Percentiles rank a stretch among this genome's conserved stretches.
These are phyloP conservation scores for Epirrhoe alternata DNA, from an alignment of 2,888 invertebrate genomes.

Conservation along the genomic window DNA sequence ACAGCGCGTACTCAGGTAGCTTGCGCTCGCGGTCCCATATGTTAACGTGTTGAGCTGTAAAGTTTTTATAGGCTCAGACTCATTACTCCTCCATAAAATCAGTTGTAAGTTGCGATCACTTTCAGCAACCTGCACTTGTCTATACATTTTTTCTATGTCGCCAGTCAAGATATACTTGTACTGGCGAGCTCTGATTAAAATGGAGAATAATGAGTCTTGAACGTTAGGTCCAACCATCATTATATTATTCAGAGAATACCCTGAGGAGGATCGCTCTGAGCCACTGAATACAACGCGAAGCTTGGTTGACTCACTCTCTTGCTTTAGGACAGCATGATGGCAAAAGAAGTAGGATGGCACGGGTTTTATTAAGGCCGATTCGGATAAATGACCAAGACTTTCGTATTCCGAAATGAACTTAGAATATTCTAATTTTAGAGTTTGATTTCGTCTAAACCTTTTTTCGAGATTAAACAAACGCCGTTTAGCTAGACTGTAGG, in stretches of 20 bases:
- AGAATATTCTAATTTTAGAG: slow-evolving; percentile 33
- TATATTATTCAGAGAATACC: slow-evolving; percentile 43
- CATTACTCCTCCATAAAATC: slow-evolving; percentile 43
- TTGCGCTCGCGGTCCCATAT: slow-evolving; percentile 51
- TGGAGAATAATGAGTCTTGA: slow-evolving; percentile 44
- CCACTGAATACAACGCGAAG: slow-evolving; percentile 45
- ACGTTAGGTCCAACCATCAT: slow-evolving; percentile 46
- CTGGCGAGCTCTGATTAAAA: slow-evolving; percentile 19
- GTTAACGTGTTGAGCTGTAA: slow-evolving; percentile 51
- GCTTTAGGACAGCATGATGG: no score
- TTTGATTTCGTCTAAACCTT: slow-evolving; percentile 31
- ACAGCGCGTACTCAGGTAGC: slow-evolving; percentile 44
- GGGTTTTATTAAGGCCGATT: not conserved
- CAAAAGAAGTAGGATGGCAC: slow-evolving; percentile 51
- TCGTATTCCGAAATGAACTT: slow-evolving; percentile 43
- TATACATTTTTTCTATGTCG: slow-evolving; percentile 47
- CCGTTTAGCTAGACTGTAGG: not conserved
- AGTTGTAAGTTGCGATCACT: slow-evolving; percentile 30
- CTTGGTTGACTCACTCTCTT: slow-evolving; percentile 44
- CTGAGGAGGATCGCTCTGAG: slow-evolving; percentile 41
- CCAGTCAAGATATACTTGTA: slow-evolving; percentile 43
- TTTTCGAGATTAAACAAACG: slow-evolving; percentile 41
- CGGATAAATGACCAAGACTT: slow-evolving; percentile 38
- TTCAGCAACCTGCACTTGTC: slow-evolving; percentile 28
- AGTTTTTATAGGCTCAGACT: slow-evolving; percentile 30